These are phyloP conservation scores for Theristus sp. DNA, from an alignment of 2,888 invertebrate species.

Conservation along the genomic window DNA sequence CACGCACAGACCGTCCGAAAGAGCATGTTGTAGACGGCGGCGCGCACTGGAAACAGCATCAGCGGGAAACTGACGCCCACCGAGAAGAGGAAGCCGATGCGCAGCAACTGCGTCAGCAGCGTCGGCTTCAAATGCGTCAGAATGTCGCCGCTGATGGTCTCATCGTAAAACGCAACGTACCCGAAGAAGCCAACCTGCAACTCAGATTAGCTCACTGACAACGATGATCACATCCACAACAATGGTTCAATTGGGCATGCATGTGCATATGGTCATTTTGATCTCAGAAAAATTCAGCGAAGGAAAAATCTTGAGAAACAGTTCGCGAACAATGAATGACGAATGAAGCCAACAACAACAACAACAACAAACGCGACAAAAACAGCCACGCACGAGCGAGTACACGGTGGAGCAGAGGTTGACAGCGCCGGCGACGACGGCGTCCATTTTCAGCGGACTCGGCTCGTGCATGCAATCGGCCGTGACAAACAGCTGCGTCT, in stretches of 20 bases:
- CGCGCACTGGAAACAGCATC: constrained; percentile 84
- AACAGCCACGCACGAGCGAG: too few relatives aligned
- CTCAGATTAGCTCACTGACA: too few relatives aligned
- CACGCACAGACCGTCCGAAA: background rate
- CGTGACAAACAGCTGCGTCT: constrained; percentile 66
- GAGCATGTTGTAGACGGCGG: constrained; percentile 72
- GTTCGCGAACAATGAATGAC: too few relatives aligned
- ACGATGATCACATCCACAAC: too few relatives aligned
- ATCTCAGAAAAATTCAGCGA: too few relatives aligned
- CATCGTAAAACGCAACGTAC: constrained; percentile 62
- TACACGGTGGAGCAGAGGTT: constrained; percentile 69
- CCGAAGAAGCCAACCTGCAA: constrained; percentile 63
- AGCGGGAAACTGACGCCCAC: constrained; percentile 89
- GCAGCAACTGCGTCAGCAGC: constrained; percentile 60
- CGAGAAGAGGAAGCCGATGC: constrained; percentile 79
- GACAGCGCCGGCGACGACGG: constrained; percentile 66
- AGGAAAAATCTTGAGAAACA: too few relatives aligned
- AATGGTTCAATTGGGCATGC: too few relatives aligned
- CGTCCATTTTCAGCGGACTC: constrained; percentile 67
- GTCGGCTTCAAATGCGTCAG: constrained; percentile 64
- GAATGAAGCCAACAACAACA: too few relatives aligned
- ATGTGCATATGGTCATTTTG: too few relatives aligned
- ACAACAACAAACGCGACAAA: too few relatives aligned
- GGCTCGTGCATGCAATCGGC: constrained; percentile 72
- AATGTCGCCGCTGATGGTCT: constrained; percentile 54